Evolutionary conservation across 2,888 invertebrate species (phyloP).

Genomic region (Cephus rjabovi): DNA sequence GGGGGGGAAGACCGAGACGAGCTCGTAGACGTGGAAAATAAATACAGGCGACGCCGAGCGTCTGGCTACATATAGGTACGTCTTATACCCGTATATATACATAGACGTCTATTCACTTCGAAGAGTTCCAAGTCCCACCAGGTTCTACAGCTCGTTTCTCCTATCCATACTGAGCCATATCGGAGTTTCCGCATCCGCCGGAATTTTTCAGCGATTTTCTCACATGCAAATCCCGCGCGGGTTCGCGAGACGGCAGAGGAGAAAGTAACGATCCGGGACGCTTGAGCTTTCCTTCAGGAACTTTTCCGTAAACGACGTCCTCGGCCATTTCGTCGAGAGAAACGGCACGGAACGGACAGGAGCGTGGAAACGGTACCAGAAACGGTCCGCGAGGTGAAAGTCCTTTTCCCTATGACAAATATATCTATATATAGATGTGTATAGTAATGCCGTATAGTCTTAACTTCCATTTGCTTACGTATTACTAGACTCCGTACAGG

Average conservation of each 20-base stretch:
- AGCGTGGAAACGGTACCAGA: neutral
- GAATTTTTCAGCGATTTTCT: conserved; percentile 6
- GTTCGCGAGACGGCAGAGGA: neutral
- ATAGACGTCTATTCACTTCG: neutral
- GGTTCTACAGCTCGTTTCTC: neutral
- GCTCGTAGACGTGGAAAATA: conserved; percentile 1
- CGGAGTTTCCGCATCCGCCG: neutral
- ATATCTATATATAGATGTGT: neutral
- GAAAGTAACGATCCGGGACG: conserved; percentile 1
- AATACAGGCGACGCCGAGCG: neutral
- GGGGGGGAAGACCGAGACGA: conserved; percentile 13
- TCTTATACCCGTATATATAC: neutral
- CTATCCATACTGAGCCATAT: neutral
- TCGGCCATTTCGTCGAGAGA: neutral
- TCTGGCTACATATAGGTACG: neutral
- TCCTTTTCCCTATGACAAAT: neutral
- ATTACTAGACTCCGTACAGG: neutral
- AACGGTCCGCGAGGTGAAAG: neutral
- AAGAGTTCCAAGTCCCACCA: conserved; percentile 3
- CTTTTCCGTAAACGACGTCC: neutral
- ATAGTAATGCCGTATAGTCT: neutral
- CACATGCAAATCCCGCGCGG: conserved; percentile 5
- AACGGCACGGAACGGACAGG: neutral
- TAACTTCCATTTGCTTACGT: neutral
- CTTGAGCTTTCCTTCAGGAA: conserved; percentile 1